A percentile compares a stretch with the other conserved stretches of the same genome.
phyloP scores from a whole-genome alignment of 2,888 invertebrate genomes.

The Ryuthela nishihirai region DNA sequence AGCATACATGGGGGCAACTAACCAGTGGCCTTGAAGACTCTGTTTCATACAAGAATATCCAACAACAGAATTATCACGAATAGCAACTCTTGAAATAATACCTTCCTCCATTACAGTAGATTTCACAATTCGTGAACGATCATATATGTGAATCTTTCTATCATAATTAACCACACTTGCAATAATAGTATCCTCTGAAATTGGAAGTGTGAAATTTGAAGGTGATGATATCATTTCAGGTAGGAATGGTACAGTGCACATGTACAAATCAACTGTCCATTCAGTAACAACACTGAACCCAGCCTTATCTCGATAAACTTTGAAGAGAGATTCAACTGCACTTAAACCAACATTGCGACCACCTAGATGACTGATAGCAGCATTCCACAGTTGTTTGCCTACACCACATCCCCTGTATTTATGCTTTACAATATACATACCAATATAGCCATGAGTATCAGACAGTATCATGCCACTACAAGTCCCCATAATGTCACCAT shows the following conservation, averaged over 20 bases:
- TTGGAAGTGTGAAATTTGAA: background rate
- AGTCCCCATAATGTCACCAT: slow-evolving; percentile 37
- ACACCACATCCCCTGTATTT: slow-evolving; percentile 37
- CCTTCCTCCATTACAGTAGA: slow-evolving; percentile 34
- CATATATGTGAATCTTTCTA: slow-evolving; percentile 32
- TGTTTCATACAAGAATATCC: slow-evolving; percentile 40
- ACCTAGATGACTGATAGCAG: slow-evolving; percentile 39
- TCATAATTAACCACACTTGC: slow-evolving; percentile 33
- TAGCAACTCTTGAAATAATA: slow-evolving; percentile 29
- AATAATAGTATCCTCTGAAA: slow-evolving; percentile 8
- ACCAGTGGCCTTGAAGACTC: slow-evolving; percentile 39
- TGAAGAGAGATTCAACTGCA: slow-evolving; percentile 33
- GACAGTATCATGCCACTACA: slow-evolving; percentile 39
- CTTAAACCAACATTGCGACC: slow-evolving; percentile 38
- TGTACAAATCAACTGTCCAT: slow-evolving; percentile 41
- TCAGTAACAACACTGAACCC: slow-evolving; percentile 33
- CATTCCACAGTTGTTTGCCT: slow-evolving; percentile 40
- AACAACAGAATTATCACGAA: slow-evolving; percentile 14
- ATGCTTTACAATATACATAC: slow-evolving; percentile 39
- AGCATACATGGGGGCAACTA: slow-evolving; percentile 40
- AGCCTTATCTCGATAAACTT: slow-evolving; percentile 36
- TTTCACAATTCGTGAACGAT: slow-evolving; percentile 33
- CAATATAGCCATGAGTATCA: slow-evolving; percentile 39
- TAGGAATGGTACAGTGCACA: background rate
- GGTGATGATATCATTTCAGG: background rate